Percentiles rank a stretch among this genome's conserved stretches.
Evolutionary conservation across 2,888 invertebrate genomes (phyloP).

Genomic region (Branchipolynoe longqiensis): DNA sequence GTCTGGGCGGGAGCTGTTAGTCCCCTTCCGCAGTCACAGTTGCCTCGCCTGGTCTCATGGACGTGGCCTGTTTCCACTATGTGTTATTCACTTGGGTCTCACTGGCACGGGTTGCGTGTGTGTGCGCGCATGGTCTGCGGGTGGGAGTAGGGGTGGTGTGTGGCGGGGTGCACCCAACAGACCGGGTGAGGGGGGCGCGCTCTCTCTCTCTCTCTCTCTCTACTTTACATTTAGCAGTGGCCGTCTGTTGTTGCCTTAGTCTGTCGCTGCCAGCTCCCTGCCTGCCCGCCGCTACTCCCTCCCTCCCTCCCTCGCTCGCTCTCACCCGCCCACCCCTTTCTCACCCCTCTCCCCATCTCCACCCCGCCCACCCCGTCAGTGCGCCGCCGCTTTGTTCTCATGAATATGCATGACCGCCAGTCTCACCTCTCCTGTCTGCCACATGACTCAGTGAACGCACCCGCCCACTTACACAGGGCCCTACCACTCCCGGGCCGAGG

Average conservation of each 20-base stretch:
- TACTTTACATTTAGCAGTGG: constrained; percentile 41
- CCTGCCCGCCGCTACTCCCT: constrained; percentile 30
- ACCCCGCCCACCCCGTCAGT: not conserved
- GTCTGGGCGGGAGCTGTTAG: too few relatives aligned
- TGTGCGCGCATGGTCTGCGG: not conserved
- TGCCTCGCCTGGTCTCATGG: constrained; percentile 1
- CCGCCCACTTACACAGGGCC: constrained; percentile 45
- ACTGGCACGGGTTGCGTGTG: not conserved
- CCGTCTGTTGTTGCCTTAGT: constrained; percentile 31
- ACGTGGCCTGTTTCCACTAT: constrained; percentile 5
- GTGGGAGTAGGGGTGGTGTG: not conserved
- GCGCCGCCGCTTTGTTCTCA: constrained; percentile 23
- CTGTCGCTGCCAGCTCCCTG: constrained; percentile 45
- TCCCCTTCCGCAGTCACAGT: not conserved
- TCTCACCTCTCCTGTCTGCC: constrained; percentile 55
- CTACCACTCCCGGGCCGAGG: not conserved
- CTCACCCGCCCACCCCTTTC: not conserved
- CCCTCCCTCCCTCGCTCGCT: not conserved
- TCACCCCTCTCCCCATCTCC: not conserved
- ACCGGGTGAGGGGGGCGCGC: too few relatives aligned
- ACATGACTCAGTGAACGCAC: constrained; percentile 44
- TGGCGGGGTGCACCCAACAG: not conserved
- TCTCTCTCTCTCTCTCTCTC: too few relatives aligned
- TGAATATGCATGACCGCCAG: constrained; percentile 53
- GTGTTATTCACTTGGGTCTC: constrained; percentile 16